A percentile compares a stretch with the other conserved stretches of the same genome.
Evolutionary conservation across 2,888 invertebrate species (phyloP).

Genomic region (Malthinus flaveolus): DNA sequence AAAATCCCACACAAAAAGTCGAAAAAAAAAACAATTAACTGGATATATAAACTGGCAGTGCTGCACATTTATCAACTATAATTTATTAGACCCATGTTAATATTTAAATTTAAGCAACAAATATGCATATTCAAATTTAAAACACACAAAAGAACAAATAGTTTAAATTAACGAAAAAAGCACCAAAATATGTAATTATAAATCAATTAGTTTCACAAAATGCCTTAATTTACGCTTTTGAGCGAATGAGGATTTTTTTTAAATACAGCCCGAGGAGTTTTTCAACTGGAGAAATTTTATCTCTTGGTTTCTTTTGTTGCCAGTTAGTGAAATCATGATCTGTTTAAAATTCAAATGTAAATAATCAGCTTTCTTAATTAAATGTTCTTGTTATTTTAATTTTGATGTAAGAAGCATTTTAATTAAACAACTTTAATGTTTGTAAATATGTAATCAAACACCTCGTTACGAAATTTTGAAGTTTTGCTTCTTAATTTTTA

Average conservation of each 20-base stretch:
- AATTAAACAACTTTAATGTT: conserved; percentile 26
- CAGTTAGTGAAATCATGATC: conserved; percentile 28
- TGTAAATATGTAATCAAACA: conserved; percentile 29
- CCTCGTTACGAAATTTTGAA: conserved; percentile 20
- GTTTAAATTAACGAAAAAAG: conserved; percentile 7
- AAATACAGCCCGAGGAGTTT: conserved; percentile 22
- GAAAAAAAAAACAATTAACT: conserved; percentile 4
- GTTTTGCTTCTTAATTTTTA: conserved; percentile 25
- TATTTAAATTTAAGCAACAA: conserved; percentile 5
- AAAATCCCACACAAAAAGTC: conserved; percentile 4
- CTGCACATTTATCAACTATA: conserved; percentile 4
- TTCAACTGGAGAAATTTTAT: conserved; percentile 26
- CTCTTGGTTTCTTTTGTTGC: conserved; percentile 25
- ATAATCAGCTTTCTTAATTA: conserved; percentile 30
- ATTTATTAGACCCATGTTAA: conserved; percentile 3
- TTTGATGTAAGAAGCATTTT: conserved; percentile 29
- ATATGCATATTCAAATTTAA: conserved; percentile 18
- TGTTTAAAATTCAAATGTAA: conserved; percentile 29
- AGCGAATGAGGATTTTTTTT: conserved; percentile 11
- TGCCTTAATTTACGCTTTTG: conserved; percentile 12
- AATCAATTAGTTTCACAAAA: conserved; percentile 16
- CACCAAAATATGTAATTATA: conserved; percentile 19
- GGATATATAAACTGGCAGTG: background rate
- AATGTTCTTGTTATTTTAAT: conserved; percentile 27
- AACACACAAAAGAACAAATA: conserved; percentile 18